Evolutionary conservation across 2,888 invertebrate genomes (phyloP), one percentile per base, ranked within the genome.

Genomic region (Mesochorus sp.): DNA sequence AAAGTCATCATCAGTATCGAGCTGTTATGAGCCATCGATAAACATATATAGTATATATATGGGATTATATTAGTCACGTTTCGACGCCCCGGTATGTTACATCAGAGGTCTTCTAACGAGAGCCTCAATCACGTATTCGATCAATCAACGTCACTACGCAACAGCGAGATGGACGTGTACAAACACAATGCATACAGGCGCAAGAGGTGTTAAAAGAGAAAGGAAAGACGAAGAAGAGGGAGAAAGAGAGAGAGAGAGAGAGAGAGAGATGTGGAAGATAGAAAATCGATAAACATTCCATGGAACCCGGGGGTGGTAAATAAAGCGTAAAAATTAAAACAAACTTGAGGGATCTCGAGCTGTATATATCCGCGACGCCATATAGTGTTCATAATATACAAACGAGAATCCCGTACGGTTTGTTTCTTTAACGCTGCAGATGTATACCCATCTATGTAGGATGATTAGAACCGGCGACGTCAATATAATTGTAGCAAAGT

Each of bases 371-470:
- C 42, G 39, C 64, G 49, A 53, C 31, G 74, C 61, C 39, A 57
- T 28, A 17, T 31, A 14, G 71, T 51, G 44, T 61, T 55, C 8
- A 55, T 37, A 51, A 68, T 79, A 79, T 47, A 79, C 61, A 66
- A 76, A 62, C 66, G 68, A 21, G 6, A 37, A 37, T 73, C 57
- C 51, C 37, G 64, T 42, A 55, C 24, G 37, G 62, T 76, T 72
- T 79, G 67, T 78, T 80, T 81, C 72, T 80, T 76, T 39, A 82
- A 81, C 74, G 76, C 67, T 68, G 81, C 80, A 80, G n/a, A 79
- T 79, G 67, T 76, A 74, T 42, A 66, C 53, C 61, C 66, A 68
- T 3, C 42, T 17, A 31, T 53, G 55, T 37, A 49, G 39, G 49
- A 64, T 71, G 49, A 70, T 80, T 55, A 21, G 47, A 34, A 14